Conservation (phyloP, 2,797 vertebrate species). For the Dallia pectoralis region DNA sequence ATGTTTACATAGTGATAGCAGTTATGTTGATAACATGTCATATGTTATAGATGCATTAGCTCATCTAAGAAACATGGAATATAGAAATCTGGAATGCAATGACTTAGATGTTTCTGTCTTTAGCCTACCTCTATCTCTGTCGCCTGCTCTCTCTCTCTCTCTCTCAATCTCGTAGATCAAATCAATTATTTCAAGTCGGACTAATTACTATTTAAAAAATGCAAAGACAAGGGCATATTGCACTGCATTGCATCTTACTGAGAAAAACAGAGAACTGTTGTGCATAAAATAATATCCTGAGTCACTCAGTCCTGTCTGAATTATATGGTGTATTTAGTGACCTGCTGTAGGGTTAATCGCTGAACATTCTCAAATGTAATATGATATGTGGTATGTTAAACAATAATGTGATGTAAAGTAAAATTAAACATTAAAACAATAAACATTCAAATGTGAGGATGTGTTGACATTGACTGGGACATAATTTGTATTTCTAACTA, state of each 20-base stretch:
- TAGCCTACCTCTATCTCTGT: neutral
- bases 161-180: neutral
- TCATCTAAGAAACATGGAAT: neutral
- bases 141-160: slow-evolving; percentile 19
- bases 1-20: neutral
- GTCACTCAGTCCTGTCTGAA: neutral
- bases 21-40: slow-evolving; percentile 21
- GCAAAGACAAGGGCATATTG: neutral
- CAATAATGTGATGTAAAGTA: neutral
- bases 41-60: neutral
- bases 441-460: neutral
- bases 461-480: neutral
- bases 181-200: slow-evolving; percentile 6
- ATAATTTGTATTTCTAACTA: neutral
- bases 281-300: neutral
- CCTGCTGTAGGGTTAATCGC: neutral
- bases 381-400: slow-evolving; percentile 1
- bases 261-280: neutral
- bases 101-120: neutral
- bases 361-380: neutral
- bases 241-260: slow-evolving; percentile 45
- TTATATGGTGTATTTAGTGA: neutral
- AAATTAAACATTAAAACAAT: neutral
- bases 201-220: slow-evolving; percentile 1
- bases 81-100: slow-evolving; percentile 10